Evolutionary conservation across 2,888 invertebrate genomes (phyloP).

Genomic region (Amiota minor): DNA sequence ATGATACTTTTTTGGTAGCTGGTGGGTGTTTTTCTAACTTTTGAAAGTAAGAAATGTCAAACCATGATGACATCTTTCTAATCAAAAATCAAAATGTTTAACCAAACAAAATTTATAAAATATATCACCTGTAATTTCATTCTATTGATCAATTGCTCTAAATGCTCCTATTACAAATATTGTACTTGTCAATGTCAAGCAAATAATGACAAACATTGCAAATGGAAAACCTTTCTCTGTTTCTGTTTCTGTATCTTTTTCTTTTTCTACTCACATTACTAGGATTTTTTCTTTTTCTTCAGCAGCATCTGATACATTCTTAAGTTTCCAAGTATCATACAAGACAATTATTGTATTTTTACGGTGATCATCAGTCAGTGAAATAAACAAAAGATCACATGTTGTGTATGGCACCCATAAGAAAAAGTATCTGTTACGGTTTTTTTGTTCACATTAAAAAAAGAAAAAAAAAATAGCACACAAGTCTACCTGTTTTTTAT

Average conservation of each 20-base stretch:
- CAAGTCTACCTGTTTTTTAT: conserved; percentile 6
- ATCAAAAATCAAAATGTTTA: conserved; percentile 18
- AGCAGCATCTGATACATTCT: neutral
- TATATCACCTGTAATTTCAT: conserved; percentile 27
- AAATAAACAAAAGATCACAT: conserved; percentile 46
- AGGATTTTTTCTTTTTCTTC: neutral
- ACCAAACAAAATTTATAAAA: neutral
- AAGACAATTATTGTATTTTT: neutral
- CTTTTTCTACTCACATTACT: too few relatives aligned
- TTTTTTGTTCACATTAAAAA: neutral
- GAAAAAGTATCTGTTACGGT: conserved; percentile 60
- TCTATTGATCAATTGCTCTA: neutral
- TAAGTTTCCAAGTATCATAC: too few relatives aligned
- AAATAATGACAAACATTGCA: neutral
- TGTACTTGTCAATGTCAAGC: neutral
- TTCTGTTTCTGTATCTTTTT: too few relatives aligned
- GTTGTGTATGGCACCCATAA: conserved; percentile 36
- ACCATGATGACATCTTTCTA: conserved; percentile 11
- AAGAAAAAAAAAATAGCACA: too few relatives aligned
- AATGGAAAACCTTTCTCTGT: too few relatives aligned
- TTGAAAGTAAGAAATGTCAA: conserved; percentile 2
- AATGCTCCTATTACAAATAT: conserved; percentile 5
- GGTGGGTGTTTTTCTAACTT: too few relatives aligned
- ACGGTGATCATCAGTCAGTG: conserved; percentile 27
- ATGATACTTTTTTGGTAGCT: too few relatives aligned